phyloP scores from a whole-genome alignment of 1,140 invertebrate species.

The Drosophila novamexicana region DNA sequence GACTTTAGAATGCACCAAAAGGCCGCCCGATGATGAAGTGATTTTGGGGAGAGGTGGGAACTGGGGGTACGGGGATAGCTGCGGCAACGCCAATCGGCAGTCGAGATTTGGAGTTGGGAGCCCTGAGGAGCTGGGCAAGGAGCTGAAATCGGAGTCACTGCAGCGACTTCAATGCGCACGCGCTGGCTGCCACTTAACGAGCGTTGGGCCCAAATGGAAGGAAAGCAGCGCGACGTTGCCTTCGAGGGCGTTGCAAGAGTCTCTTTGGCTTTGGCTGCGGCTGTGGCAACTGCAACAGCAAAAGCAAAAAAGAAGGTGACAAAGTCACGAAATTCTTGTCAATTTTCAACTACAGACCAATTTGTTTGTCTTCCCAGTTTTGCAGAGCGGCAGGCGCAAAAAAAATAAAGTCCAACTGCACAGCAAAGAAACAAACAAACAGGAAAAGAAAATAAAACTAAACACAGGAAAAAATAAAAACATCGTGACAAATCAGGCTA shows the following conservation, averaged over 20 bases:
- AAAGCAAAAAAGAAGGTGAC: conserved; percentile 81
- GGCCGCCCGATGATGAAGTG: conserved; percentile 73
- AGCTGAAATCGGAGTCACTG: conserved; percentile 23
- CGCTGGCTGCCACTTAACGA: conserved; percentile 80
- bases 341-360: conserved; percentile 85
- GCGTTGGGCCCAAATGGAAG: conserved; percentile 57
- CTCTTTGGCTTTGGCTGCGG: conserved; percentile 24
- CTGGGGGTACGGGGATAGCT: conserved; percentile 13
- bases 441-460: conserved; percentile 28
- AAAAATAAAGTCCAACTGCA: conserved; percentile 42
- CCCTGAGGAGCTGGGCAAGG: conserved; percentile 12
- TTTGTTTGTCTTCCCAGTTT: conserved; percentile 81
- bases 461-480: conserved; percentile 60
- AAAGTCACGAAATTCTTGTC: conserved; percentile 85
- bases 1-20: conserved; percentile 71
- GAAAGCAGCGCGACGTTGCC: conserved; percentile 60
- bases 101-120: conserved; percentile 41
- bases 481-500: conserved; percentile 84
- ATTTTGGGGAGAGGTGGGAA: conserved; percentile 36
- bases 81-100: conserved; percentile 32
- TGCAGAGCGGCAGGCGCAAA: conserved; percentile 44
- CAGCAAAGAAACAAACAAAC: conserved; percentile 15
- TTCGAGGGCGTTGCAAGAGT: conserved; percentile 76
- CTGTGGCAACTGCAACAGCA: conserved; percentile 33
- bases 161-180: conserved; percentile 73